These are phyloP conservation scores for Apotomis turbidana DNA, from an alignment of 2,888 invertebrate species.

Conservation along the genomic window DNA sequence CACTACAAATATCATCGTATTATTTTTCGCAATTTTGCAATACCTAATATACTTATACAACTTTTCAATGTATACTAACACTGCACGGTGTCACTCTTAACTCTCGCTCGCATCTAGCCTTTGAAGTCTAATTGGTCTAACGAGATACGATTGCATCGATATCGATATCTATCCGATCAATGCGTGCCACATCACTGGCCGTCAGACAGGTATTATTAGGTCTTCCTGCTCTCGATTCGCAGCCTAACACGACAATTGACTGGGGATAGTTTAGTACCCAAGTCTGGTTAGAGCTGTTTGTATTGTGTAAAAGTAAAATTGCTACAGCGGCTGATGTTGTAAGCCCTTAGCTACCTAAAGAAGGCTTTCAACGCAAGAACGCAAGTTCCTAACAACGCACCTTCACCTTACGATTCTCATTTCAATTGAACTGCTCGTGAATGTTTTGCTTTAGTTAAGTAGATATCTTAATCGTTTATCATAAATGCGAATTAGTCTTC, in stretches of 20 bases:
- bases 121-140: conserved; percentile 50
- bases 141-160: conserved; percentile 52
- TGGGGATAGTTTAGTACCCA: conserved; percentile 25
- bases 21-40: conserved; percentile 4
- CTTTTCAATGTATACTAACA: conserved; percentile 20
- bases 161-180: conserved; percentile 55
- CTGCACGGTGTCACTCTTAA: conserved; percentile 38
- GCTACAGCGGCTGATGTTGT: not conserved
- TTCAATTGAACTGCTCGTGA: no score
- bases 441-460: no score
- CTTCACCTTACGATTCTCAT: no score
- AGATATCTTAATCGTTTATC: no score
- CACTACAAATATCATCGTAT: not conserved
- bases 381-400: no score
- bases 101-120: conserved; percentile 33
- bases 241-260: conserved; percentile 65
- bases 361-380: no score
- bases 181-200: conserved; percentile 63
- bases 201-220: conserved; percentile 79
- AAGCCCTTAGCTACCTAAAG: no score
- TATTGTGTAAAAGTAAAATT: conserved; percentile 1
- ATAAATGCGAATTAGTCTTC: no score
- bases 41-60: not conserved
- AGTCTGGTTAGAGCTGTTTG: conserved; percentile 29
- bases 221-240: conserved; percentile 77